Percentiles rank a stretch among this genome's conserved stretches.
phyloP scores from a whole-genome alignment of 1,140 invertebrate genomes.

The Aphis craccivora region DNA sequence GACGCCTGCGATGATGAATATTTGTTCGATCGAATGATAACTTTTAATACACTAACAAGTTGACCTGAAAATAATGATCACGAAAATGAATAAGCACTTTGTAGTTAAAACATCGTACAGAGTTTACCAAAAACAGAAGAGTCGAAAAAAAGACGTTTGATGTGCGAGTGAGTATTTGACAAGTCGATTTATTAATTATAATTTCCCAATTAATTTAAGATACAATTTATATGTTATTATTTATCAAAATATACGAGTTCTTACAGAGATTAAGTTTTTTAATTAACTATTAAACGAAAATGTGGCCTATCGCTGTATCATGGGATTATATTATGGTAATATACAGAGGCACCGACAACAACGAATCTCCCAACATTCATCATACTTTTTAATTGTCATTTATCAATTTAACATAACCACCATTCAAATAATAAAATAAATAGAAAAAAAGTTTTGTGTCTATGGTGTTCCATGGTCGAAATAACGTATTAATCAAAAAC shows the following conservation, averaged over 20 bases:
- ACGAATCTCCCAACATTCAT: neutral
- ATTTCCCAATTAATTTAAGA: constrained; percentile 12
- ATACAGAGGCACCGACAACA: neutral
- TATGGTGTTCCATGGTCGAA: no score
- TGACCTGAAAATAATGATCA: constrained; percentile 33
- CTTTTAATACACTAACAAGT: neutral
- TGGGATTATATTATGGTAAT: neutral
- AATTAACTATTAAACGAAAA: constrained; percentile 31
- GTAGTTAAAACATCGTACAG: neutral
- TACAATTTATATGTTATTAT: neutral
- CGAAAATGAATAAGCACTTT: constrained; percentile 2
- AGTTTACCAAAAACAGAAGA: neutral
- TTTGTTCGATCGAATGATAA: neutral
- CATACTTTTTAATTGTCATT: neutral
- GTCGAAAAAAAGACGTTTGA: neutral
- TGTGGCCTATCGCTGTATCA: neutral
- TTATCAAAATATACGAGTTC: neutral
- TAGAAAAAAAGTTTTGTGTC: neutral
- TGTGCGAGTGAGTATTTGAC: neutral
- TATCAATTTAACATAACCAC: neutral
- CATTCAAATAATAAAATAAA: neutral
- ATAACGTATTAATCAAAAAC: no score
- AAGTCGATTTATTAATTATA: neutral
- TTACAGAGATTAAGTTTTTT: neutral
- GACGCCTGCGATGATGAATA: neutral